Evolutionary conservation across 2,888 invertebrate genomes (phyloP).

Genomic region (Phragmatobia fuliginosa): DNA sequence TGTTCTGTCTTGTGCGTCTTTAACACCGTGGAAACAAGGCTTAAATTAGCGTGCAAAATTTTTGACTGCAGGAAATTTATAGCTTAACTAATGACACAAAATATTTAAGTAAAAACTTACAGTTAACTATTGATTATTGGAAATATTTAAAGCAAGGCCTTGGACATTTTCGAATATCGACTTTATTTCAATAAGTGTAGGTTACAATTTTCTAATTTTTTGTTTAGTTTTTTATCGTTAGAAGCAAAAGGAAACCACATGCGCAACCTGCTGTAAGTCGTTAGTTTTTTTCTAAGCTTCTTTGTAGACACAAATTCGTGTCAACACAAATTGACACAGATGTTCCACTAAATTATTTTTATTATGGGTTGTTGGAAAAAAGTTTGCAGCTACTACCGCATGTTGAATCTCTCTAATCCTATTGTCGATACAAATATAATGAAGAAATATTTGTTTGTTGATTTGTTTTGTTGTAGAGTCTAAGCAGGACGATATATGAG

Average conservation of each 20-base stretch:
- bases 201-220: constrained; percentile 37
- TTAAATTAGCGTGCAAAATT: constrained; percentile 25
- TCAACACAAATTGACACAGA: constrained; percentile 81
- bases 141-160: constrained; percentile 22
- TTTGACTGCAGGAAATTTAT: constrained; percentile 23
- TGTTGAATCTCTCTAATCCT: not conserved
- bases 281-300: constrained; percentile 70
- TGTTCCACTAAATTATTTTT: constrained; percentile 67
- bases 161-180: constrained; percentile 43
- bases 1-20: constrained; percentile 15
- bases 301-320: constrained; percentile 70
- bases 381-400: constrained; percentile 6
- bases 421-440: not conserved
- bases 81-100: constrained; percentile 69
- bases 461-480: not conserved
- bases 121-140: constrained; percentile 54
- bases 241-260: constrained; percentile 74
- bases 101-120: constrained; percentile 71
- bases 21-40: constrained; percentile 43
- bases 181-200: constrained; percentile 35
- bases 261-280: constrained; percentile 72
- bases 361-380: constrained; percentile 50
- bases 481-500: not conserved
- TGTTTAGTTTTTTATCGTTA: constrained; percentile 55
- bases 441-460: no score